A percentile compares a stretch with the other conserved stretches of the same genome.
Conservation (phyloP, 30 jellyfish, hydroid and myxozoan genomes). For the Cassiopea andromeda region DNA sequence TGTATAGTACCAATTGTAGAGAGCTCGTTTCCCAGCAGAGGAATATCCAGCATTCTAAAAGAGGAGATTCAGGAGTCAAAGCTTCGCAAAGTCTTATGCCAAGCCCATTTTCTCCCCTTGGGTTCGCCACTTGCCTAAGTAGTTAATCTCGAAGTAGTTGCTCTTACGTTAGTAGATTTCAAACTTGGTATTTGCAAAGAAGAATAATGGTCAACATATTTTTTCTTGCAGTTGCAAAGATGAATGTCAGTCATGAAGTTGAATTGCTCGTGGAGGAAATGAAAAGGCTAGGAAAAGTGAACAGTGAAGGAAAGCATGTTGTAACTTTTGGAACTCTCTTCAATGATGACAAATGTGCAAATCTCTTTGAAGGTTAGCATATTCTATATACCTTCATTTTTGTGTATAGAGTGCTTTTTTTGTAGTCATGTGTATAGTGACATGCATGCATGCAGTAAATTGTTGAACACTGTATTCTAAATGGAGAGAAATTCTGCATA, state of each 20-base stretch:
- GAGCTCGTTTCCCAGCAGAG: too few relatives aligned
- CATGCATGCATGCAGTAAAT: too few relatives aligned
- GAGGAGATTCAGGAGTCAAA: too few relatives aligned
- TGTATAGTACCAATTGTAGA: too few relatives aligned
- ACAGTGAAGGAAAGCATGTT: constrained; percentile 79
- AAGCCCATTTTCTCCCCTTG: too few relatives aligned
- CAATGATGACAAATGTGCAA: constrained; percentile 93
- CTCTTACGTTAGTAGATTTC: background rate
- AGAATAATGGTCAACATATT: background rate
- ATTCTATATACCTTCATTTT: background rate
- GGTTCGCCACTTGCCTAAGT: too few relatives aligned
- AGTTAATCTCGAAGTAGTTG: too few relatives aligned
- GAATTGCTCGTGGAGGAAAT: constrained; percentile 87
- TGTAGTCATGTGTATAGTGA: too few relatives aligned
- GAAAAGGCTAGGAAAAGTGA: constrained; percentile 83
- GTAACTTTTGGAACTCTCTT: constrained; percentile 87
- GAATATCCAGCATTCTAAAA: too few relatives aligned
- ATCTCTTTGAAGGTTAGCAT: constrained; percentile 86
- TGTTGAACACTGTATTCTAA: too few relatives aligned
- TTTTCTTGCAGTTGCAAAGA: constrained; percentile 2
- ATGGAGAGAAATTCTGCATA: too few relatives aligned
- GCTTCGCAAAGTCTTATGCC: too few relatives aligned
- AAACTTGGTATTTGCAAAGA: background rate
- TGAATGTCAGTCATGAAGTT: constrained; percentile 98
- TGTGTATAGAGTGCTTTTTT: background rate